phyloP scores from a whole-genome alignment of 2,888 invertebrate species.

The Polyploca ridens region DNA sequence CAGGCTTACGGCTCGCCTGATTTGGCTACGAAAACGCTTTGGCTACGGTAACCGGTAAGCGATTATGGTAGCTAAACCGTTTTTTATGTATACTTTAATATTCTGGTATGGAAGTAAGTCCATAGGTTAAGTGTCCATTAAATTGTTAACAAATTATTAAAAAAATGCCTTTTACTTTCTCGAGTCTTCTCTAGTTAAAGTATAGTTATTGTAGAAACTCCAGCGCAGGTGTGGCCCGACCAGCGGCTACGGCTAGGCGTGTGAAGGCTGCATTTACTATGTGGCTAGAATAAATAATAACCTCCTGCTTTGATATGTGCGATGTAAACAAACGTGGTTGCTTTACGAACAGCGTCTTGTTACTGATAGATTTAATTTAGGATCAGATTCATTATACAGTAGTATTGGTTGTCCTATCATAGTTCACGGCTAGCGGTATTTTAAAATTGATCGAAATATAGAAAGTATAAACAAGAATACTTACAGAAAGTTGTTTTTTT shows the following conservation, averaged over 20 bases:
- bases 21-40: no score
- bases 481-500: background rate
- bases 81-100: no score
- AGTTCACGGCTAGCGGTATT: no score
- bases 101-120: no score
- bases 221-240: conserved; percentile 41
- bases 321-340: conserved; percentile 35
- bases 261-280: conserved; percentile 54
- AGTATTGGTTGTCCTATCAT: no score
- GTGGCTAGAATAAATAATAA: conserved; percentile 54
- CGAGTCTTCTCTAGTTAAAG: background rate
- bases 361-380: background rate
- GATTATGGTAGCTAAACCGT: no score
- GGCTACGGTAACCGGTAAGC: no score
- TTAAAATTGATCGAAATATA: no score
- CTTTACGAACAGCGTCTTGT: background rate
- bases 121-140: no score
- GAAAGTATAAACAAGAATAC: no score
- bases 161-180: background rate
- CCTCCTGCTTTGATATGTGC: conserved; percentile 35
- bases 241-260: conserved; percentile 29
- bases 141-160: no score
- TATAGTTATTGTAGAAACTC: conserved; percentile 23
- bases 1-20: no score
- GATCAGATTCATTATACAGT: background rate